Base-by-base conservation (phyloP, 2,888 invertebrate genomes). In the Latrodectus hesperus region DNA sequence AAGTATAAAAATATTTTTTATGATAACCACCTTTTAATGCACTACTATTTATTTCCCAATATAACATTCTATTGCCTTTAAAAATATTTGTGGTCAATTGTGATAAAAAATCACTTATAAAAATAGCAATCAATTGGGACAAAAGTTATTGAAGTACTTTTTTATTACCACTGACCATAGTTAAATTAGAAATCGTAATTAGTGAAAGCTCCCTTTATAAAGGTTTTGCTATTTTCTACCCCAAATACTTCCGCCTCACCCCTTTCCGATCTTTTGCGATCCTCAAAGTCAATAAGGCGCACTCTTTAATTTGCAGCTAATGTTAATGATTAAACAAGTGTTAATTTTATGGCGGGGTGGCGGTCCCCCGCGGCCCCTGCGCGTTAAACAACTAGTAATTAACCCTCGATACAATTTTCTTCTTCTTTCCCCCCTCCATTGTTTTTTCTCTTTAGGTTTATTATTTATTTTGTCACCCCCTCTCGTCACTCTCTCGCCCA, bases 291-390 rank as follows among this genome's bases (percentile, higher is more conserved):
- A 87, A 87, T 87, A 87, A 87, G 82, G 87, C 87, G 78, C 72
- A 74, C 67, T 68, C 87, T 87, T 87, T 87, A 87, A 87, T 87
- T 87, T 78, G 82, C 73, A 82, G 87, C 87, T 87, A 87, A 87
- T 87, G 87, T 87, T 87, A 87, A 87, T 87, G 87, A 87, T 87
- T 87, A 87, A 87, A 87, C 87, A 87, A 87, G 87, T 87, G 87
- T 87, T 87, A 87, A 87, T 87, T 87, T 87, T 87, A 87, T 87
- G 87, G 87, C 73, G 82, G 77, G 86, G 64, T 10, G 81, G 78
- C 51, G 70, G 84, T 84, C 76, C 86, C 85, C 81, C 22, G 76
- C 76, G 76, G 87, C 53, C 78, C 51, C 55, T 26, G 68, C 68
- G 78, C 87, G 87, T 87, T 83, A 87, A 87, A 87, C 87, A 87